A percentile compares a stretch with the other conserved stretches of the same genome.
Conservation (phyloP, 2,888 invertebrate species). For the Conops quadrifasciatus region DNA sequence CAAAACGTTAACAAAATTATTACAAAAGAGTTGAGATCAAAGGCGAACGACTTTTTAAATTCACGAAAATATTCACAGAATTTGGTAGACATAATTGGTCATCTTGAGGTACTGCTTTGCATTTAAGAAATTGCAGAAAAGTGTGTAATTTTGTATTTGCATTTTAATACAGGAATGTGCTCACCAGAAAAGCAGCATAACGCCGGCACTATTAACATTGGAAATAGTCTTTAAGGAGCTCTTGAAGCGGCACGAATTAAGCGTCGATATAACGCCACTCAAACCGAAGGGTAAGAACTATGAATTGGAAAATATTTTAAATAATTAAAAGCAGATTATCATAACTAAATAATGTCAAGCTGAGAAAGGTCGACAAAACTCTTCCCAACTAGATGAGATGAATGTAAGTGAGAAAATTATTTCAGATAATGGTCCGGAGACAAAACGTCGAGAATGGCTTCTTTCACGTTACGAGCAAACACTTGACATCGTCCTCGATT, state of each 20-base stretch:
- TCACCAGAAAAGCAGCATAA: conserved; percentile 61
- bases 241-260: conserved; percentile 73
- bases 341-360: no score
- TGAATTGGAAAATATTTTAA: not conserved
- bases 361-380: no score
- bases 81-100: conserved; percentile 73
- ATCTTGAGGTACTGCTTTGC: conserved; percentile 70
- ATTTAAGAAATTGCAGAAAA: not conserved
- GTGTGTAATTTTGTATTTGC: conserved; percentile 5
- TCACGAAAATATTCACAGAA: conserved; percentile 73
- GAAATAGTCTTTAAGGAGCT: conserved; percentile 78
- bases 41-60: conserved; percentile 77
- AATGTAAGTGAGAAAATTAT: no score
- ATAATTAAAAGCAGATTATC: no score
- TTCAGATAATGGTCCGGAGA: conserved; percentile 69
- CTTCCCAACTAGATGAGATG: no score
- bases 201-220: conserved; percentile 73
- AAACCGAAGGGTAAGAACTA: conserved; percentile 67
- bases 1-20: conserved; percentile 25
- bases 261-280: conserved; percentile 70
- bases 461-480: conserved; percentile 75
- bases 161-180: conserved; percentile 47
- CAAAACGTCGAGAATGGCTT: conserved; percentile 75
- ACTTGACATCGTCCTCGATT: conserved; percentile 69
- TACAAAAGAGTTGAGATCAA: conserved; percentile 71